Evolutionary conservation across 2,113 vertebrate species (phyloP).

Genomic region (Ariopsis seemanni): DNA sequence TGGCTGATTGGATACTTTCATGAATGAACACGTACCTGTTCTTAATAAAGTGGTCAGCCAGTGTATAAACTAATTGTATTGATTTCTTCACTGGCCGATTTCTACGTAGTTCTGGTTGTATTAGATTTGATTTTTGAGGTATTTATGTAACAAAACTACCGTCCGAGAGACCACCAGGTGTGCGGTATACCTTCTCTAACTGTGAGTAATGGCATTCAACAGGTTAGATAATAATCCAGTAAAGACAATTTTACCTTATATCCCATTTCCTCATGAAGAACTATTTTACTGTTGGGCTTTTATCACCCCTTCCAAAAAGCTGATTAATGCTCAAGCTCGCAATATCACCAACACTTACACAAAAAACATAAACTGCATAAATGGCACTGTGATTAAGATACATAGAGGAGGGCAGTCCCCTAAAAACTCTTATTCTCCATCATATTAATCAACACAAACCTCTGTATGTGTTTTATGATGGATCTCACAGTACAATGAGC

Average conservation of each 20-base stretch:
- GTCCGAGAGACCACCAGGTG: neutral
- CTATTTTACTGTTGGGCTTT: conserved; percentile 12
- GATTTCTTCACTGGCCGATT: neutral
- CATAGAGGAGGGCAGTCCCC: conserved; percentile 38
- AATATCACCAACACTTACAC: conserved; percentile 5
- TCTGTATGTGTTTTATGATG: conserved; percentile 34
- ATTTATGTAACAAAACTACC: neutral
- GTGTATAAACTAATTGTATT: neutral
- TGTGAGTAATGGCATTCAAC: neutral
- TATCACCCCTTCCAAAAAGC: conserved; percentile 12
- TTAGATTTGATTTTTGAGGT: neutral
- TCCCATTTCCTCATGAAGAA: conserved; percentile 18
- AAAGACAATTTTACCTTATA: neutral
- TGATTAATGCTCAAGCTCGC: conserved; percentile 9
- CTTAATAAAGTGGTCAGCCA: neutral
- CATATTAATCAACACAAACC: conserved; percentile 41
- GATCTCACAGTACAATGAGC: conserved; percentile 15
- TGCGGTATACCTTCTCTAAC: neutral
- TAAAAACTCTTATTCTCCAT: conserved; percentile 42
- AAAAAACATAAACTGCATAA: conserved; percentile 5
- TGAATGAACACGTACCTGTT: neutral
- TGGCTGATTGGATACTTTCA: neutral
- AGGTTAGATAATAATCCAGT: neutral
- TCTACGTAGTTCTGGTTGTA: neutral
- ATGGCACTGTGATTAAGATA: conserved; percentile 19